Evolutionary conservation across 2,113 vertebrate species (phyloP), one percentile per base, ranked within the genome.

Genomic region (Onychostruthus taczanowskii): DNA sequence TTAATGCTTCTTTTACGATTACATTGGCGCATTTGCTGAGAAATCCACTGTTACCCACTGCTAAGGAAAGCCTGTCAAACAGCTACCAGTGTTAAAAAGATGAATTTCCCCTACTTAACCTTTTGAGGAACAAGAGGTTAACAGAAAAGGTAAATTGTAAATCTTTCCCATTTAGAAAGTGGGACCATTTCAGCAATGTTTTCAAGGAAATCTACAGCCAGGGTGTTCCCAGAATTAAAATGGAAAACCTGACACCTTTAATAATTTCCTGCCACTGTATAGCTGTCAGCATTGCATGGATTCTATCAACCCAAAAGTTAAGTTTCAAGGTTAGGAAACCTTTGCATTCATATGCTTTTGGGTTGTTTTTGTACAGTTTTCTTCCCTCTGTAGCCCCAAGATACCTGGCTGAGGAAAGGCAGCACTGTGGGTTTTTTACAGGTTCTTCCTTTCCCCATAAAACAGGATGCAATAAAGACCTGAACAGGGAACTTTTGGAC

Each of bases 211-310:
- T 49, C 80, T 84, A 82, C 79, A 90, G 75, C 89, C 73, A 80
- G 50, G 49, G 35, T 15, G 37, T 81, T 95, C 76, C 53, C 41
- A 59, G 81, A 97, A 97, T 94, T 97, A 96, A 97, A 97, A 92
- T 95, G 92, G 96, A 97, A 97, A 97, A 94, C 94, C 80, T 93
- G 87, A 97, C 96, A 97, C 95, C 89, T 96, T 89, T 95, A 95
- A 96, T 91, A 92, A 97, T 95, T 97, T 97, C 97, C 97, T 97
- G 95, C 91, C 95, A 95, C 96, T 97, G 93, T 94, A 44, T 94
- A 96, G 85, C 96, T 97, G 96, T 97, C 95, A 97, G 61, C 91
- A 0, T 94, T 56, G 89, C 85, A 92, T 90, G 95, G 96, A 80
- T 81, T 96, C 91, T 93, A 96, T 96, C 95, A 97, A 91, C 43